Percentiles rank a stretch among this genome's conserved stretches.
Conservation (phyloP, 2,797 vertebrate genomes). For the Typhlichthys eigenmanni region DNA sequence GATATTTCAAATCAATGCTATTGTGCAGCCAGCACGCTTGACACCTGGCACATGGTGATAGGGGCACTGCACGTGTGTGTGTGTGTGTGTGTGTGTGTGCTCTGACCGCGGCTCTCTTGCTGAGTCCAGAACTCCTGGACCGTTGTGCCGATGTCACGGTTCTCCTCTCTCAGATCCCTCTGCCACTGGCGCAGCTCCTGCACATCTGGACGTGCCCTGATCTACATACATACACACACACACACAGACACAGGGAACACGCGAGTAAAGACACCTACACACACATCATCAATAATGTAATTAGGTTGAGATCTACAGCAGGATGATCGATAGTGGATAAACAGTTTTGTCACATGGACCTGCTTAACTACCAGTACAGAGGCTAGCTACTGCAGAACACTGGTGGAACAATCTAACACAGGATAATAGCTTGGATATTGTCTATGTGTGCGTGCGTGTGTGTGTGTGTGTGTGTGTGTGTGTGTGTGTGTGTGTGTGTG, state of each 20-base stretch:
- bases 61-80: conserved; percentile 11
- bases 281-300: conserved; percentile 33
- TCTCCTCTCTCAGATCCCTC: conserved; percentile 81
- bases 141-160: conserved; percentile 69
- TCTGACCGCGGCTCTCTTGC: conserved; percentile 83
- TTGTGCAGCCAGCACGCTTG: conserved; percentile 29
- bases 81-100: conserved; percentile 7
- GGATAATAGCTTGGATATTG: not conserved
- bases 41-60: conserved; percentile 32
- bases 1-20: conserved; percentile 39
- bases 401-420: not conserved
- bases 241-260: conserved; percentile 2
- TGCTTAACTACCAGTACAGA: not conserved
- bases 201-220: conserved; percentile 81
- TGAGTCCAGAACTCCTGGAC: conserved; percentile 83
- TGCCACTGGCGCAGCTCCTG: conserved; percentile 92
- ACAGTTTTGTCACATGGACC: conserved; percentile 1
- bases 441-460: not conserved
- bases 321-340: conserved; percentile 4
- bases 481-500: not conserved
- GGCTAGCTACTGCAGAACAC: not conserved
- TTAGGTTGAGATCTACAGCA: conserved; percentile 4
- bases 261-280: conserved; percentile 6
- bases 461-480: conserved; percentile 7
- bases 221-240: conserved; percentile 60